Conservation (phyloP, 2,888 invertebrate genomes). For the Mayetiola destructor region DNA sequence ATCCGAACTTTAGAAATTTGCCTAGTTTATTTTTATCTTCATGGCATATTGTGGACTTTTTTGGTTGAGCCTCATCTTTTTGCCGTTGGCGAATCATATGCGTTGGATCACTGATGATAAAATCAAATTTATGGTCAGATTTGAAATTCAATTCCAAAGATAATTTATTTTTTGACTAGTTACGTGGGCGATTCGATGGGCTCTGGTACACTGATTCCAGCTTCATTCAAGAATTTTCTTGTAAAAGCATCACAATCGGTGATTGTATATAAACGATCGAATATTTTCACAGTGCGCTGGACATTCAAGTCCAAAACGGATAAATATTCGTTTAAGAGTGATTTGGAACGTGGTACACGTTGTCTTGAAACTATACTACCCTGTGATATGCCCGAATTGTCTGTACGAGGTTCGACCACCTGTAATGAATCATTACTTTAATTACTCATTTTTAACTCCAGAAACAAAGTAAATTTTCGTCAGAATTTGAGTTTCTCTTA, state of each 20-base stretch:
- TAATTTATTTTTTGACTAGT: not conserved
- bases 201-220: slow-evolving; percentile 71
- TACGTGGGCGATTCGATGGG: slow-evolving; percentile 42
- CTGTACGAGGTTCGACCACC: slow-evolving; percentile 62
- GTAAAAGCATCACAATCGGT: slow-evolving; percentile 80
- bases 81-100: slow-evolving; percentile 35
- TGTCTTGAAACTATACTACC: slow-evolving; percentile 71
- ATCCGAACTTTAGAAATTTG: slow-evolving; percentile 71
- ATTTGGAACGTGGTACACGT: slow-evolving; percentile 58
- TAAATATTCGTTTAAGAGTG: slow-evolving; percentile 60
- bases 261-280: slow-evolving; percentile 67
- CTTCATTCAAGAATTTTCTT: slow-evolving; percentile 63
- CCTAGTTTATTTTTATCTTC: slow-evolving; percentile 43
- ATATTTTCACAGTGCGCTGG: slow-evolving; percentile 63
- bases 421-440: slow-evolving; percentile 32
- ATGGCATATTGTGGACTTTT: slow-evolving; percentile 28
- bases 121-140: not conserved
- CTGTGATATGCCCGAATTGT: slow-evolving; percentile 75
- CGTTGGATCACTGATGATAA: slow-evolving; percentile 36
- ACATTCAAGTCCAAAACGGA: slow-evolving; percentile 79
- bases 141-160: not conserved
- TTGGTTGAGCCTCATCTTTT: slow-evolving; percentile 21
- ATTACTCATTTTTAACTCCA: not conserved
- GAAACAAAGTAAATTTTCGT: not conserved
- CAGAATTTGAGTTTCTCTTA: slow-evolving; percentile 28